A percentile compares a stretch with the other conserved stretches of the same genome.
Conservation (phyloP, 2,888 invertebrate species). For the Brachyptera risi region DNA sequence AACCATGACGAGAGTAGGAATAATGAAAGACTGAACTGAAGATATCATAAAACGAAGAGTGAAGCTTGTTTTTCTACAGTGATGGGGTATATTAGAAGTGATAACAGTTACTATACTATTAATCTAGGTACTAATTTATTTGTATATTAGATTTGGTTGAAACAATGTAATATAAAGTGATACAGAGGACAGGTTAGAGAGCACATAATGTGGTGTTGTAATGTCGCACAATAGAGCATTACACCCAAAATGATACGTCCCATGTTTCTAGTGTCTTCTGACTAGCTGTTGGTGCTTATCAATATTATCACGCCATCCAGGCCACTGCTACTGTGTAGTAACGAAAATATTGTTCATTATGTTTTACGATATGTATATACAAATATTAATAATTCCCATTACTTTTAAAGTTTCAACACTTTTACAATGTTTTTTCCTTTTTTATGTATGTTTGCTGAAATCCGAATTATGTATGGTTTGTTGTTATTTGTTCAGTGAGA, state of each 20-base stretch:
- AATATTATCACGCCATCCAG: conserved; percentile 8
- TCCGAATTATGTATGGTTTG: too few relatives aligned
- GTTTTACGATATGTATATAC: too few relatives aligned
- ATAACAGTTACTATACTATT: conserved; percentile 12
- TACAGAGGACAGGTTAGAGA: not conserved
- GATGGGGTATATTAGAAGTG: conserved; percentile 4
- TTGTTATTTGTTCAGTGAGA: too few relatives aligned
- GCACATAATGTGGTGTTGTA: too few relatives aligned
- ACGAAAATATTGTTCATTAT: not conserved
- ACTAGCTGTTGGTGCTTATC: conserved; percentile 17
- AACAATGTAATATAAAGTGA: too few relatives aligned
- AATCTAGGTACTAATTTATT: conserved; percentile 7
- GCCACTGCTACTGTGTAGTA: conserved; percentile 20
- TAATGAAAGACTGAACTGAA: conserved; percentile 4
- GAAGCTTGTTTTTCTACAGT: conserved; percentile 15
- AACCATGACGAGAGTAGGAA: conserved; percentile 9
- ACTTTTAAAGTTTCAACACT: not conserved
- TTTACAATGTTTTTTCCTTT: too few relatives aligned
- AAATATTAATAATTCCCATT: not conserved
- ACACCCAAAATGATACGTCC: not conserved
- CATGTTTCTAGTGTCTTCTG: conserved; percentile 10
- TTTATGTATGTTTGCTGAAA: not conserved
- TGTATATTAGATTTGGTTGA: conserved; percentile 8
- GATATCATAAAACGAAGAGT: not conserved
- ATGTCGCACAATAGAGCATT: too few relatives aligned